Evolutionary conservation across 2,888 invertebrate species (phyloP), one percentile per base, ranked within the genome.

Genomic region (Anorthoa munda): DNA sequence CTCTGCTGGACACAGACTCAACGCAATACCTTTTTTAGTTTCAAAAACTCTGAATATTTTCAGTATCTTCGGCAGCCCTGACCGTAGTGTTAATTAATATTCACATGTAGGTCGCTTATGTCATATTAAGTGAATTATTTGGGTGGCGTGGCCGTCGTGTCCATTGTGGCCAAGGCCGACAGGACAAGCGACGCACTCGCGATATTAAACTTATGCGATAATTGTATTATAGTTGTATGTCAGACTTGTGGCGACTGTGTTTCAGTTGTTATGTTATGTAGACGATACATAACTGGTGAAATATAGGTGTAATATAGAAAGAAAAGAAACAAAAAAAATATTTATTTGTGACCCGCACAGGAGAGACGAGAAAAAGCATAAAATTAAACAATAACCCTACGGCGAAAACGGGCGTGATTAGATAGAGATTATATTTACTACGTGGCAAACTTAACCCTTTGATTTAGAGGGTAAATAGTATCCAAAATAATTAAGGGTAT

Each of bases 41-140:
- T 18, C 18, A n/a, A 9, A 2, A 50, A n/a, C n/a, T 4, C n/a
- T n/a, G n/a, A 51, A 51, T 12, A 11, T 23, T 59, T 1, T 50
- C 39, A 0, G 17, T 48, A 7, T 50, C 58, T 81, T 39, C 13
- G 66, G 26, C 69, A 79, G 31, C 84, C 84, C 77, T 81, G 65
- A 5, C 9, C 9, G 18, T 50, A 45, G 48, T 63, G 60, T 72
- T 83, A 82, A 83, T 85, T 86, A 85, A 68, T 74, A 75, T 68
- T 66, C 64, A 69, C 74, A 79, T 76, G 79, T 79, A 66, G 75
- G 73, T 66, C 79, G 67, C 56, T 59, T 85, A 73, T 78, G 77
- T 79, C 77, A 80, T 66, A 73, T 72, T 72, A 75, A 80, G 68
- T 78, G 56, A 85, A 86, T 82, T 84, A 84, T 78, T 82, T 66